phyloP scores from a whole-genome alignment of 2,888 invertebrate species.

The Parnassius mnemosyne region DNA sequence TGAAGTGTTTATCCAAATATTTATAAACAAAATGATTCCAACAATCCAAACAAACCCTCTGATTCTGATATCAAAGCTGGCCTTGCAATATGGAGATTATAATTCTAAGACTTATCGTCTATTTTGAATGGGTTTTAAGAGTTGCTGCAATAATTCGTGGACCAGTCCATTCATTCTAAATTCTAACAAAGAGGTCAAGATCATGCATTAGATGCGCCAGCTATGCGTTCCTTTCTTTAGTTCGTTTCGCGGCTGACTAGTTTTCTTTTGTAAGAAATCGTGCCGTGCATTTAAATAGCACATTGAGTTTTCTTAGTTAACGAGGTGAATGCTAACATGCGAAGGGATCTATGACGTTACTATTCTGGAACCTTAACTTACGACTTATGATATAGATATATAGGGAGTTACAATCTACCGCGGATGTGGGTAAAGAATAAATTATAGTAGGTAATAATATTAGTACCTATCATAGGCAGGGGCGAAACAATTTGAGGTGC shows the following conservation, averaged over 20 bases:
- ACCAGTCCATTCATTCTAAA: conserved; percentile 1
- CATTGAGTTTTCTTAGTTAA: conserved; percentile 13
- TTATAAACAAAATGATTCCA: too few species aligned
- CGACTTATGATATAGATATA: background rate
- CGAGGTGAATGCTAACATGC: background rate
- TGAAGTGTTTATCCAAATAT: too few species aligned
- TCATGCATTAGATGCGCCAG: conserved; percentile 25
- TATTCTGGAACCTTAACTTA: conserved; percentile 20
- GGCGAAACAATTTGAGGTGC: too few species aligned
- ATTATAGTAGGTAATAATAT: too few species aligned
- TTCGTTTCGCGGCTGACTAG: conserved; percentile 17
- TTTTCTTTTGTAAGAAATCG: conserved; percentile 23
- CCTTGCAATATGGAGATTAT: too few species aligned
- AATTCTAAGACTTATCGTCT: background rate
- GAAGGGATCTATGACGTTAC: conserved; percentile 14
- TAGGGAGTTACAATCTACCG: too few species aligned
- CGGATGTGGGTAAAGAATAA: too few species aligned
- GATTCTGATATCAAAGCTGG: too few species aligned
- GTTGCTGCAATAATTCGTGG: conserved; percentile 1
- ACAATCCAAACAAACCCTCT: too few species aligned
- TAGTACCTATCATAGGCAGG: too few species aligned
- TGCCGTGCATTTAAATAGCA: conserved; percentile 14
- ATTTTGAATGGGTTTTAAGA: background rate
- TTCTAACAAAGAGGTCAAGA: conserved; percentile 21
- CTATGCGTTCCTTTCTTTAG: conserved; percentile 22